These are phyloP conservation scores for Sarcophaga peregrina DNA, from an alignment of 1,140 invertebrate species.

Conservation along the genomic window DNA sequence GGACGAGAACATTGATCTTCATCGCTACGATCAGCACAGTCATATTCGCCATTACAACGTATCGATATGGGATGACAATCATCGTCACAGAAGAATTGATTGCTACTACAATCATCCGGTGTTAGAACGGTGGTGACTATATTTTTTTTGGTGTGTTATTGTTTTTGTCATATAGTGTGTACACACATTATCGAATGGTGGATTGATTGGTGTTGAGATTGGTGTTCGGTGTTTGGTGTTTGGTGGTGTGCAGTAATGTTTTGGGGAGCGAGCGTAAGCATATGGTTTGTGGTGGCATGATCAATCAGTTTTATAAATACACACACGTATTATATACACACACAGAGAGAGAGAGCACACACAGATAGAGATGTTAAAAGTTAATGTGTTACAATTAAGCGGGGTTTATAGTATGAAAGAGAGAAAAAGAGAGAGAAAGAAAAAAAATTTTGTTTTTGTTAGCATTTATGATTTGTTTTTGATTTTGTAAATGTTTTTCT, in stretches of 20 bases:
- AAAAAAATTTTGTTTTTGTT: not conserved
- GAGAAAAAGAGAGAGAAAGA: constrained; percentile 5
- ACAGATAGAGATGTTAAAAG: not conserved
- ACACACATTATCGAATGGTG: no score
- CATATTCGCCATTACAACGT: constrained; percentile 74
- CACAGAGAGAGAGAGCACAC: not conserved
- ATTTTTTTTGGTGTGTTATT: constrained; percentile 29
- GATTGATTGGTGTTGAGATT: no score
- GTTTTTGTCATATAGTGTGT: no score
- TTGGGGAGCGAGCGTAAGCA: not conserved
- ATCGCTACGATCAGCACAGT: constrained; percentile 81
- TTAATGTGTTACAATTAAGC: not conserved
- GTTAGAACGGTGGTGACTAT: constrained; percentile 54
- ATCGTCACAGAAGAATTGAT: constrained; percentile 67
- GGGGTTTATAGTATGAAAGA: not conserved
- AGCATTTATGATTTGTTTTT: not conserved
- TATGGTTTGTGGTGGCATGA: constrained; percentile 13
- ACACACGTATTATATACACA: not conserved
- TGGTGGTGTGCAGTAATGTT: not conserved
- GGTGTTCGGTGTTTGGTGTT: not conserved
- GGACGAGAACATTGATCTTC: constrained; percentile 70
- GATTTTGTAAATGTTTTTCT: not conserved
- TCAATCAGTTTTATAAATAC: not conserved
- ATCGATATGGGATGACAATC: constrained; percentile 65
- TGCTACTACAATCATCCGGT: constrained; percentile 65